These are phyloP conservation scores for Anguilla pacifica DNA, from an alignment of 2,797 vertebrate genomes.

Conservation along the genomic window DNA sequence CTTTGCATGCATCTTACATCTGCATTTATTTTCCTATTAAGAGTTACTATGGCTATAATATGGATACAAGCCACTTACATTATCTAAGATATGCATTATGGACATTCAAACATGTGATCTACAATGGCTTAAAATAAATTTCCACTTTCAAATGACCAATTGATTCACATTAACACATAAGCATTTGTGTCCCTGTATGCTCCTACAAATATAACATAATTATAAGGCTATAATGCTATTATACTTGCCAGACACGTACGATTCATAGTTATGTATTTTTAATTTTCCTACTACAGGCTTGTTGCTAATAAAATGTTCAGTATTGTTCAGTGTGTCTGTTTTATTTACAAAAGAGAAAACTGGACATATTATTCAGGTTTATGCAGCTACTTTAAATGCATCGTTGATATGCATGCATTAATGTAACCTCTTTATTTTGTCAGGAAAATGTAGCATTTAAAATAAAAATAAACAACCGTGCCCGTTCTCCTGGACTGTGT, in stretches of 20 bases:
- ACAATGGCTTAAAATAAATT: background rate
- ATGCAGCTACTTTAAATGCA: background rate
- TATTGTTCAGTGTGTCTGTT: background rate
- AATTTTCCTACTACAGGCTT: background rate
- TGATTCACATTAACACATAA: background rate
- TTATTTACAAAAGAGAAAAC: background rate
- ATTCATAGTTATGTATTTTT: slow-evolving; percentile 3
- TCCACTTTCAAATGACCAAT: background rate
- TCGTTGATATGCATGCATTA: background rate
- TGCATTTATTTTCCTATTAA: slow-evolving; percentile 41
- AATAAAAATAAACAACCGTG: background rate
- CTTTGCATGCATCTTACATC: slow-evolving; percentile 67
- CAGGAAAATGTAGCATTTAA: background rate
- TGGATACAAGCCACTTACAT: background rate
- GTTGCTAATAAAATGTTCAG: slow-evolving; percentile 9
- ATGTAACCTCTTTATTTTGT: background rate
- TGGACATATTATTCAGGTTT: background rate
- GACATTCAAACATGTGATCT: background rate
- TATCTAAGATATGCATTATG: slow-evolving; percentile 10
- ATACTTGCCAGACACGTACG: background rate
- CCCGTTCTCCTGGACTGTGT: background rate
- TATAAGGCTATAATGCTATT: background rate
- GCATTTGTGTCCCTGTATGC: background rate
- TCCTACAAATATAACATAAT: background rate
- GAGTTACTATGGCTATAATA: background rate